Evolutionary conservation across 2,797 vertebrate species (phyloP), one percentile per base, ranked within the genome.

Genomic region (Erpetoichthys calabaricus): DNA sequence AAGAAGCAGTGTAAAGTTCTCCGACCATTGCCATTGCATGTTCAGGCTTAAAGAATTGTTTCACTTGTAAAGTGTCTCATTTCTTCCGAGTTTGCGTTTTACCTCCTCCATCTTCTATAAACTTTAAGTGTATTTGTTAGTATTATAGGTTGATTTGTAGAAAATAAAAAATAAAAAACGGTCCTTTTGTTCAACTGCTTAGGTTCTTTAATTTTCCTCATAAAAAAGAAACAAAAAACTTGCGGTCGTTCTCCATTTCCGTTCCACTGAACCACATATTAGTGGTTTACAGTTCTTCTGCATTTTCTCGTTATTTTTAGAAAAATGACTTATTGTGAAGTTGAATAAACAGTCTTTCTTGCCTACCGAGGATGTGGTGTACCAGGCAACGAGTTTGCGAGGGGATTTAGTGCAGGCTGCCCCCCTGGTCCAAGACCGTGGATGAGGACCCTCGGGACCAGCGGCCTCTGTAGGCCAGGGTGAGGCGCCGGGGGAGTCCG

Each of bases 391-490:
- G 89, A 79, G 79, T 81, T 92, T 67, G 85, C 81, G 71, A 98
- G 68, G 51, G 95, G 93, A 63, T 96, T 97, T 67, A 97, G 83
- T 45, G 91, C 88, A 60, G 93, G 92, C 73, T 98, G 95, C 56
- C 92, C 95, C 65, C 92, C 89, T 3, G 95, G 91, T 45, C 94
- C 94, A 55, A 98, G 82, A 70, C 95, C 95, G 65, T 98, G 95
- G 75, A 98, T 97, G 68, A 98, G 90, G 66, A 97, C 95, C 60
- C 95, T 84, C 57, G 95, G 95, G 75, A 97, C 94, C 55, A 97
- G 84, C 47, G 95, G 94, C 80, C 93, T 86, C 86, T 97, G 95
- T 64, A 97, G 86, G 74, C 89, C 76, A 51, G 93, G 94, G 59
- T 95, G 94, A 59, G 94, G 91, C 1, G 92, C 76, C 1, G 90